A percentile compares a stretch with the other conserved stretches of the same genome.
phyloP scores from a whole-genome alignment of 2,888 invertebrate species.

The Andrena marginata region DNA sequence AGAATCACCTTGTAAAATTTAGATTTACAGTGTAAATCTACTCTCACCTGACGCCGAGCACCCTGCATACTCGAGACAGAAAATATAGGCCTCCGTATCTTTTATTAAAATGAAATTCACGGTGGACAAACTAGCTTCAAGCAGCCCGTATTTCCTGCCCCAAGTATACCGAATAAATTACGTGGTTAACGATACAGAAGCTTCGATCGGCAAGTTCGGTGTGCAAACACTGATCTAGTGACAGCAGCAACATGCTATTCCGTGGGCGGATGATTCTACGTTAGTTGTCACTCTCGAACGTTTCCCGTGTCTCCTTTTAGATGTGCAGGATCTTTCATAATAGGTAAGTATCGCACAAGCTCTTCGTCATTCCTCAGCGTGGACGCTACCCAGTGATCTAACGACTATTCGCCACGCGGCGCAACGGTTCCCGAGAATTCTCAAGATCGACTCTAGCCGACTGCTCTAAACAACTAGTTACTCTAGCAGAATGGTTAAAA shows the following conservation, averaged over 20 bases:
- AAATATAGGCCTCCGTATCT: no score
- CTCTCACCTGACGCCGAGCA: no score
- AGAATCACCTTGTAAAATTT: no score
- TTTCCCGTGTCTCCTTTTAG: not conserved
- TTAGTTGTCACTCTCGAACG: not conserved
- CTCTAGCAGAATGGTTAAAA: constrained; percentile 7
- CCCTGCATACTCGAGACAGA: no score
- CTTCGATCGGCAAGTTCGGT: constrained; percentile 22
- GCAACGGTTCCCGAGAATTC: not conserved
- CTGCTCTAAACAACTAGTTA: constrained; percentile 27
- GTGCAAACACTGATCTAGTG: constrained; percentile 31
- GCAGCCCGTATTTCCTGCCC: not conserved
- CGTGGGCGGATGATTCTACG: not conserved
- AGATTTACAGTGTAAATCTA: no score
- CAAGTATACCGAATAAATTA: not conserved
- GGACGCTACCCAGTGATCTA: constrained; percentile 5
- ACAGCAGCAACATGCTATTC: constrained; percentile 43
- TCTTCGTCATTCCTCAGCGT: constrained; percentile 21
- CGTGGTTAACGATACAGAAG: constrained; percentile 35
- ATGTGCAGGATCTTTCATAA: not conserved
- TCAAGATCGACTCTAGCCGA: constrained; percentile 15
- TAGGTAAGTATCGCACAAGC: constrained; percentile 46
- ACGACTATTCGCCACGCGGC: not conserved
- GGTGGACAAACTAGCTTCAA: no score
- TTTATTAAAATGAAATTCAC: no score